phyloP scores from a whole-genome alignment of 1,140 invertebrate species.

The Belonocnema kinseyi region DNA sequence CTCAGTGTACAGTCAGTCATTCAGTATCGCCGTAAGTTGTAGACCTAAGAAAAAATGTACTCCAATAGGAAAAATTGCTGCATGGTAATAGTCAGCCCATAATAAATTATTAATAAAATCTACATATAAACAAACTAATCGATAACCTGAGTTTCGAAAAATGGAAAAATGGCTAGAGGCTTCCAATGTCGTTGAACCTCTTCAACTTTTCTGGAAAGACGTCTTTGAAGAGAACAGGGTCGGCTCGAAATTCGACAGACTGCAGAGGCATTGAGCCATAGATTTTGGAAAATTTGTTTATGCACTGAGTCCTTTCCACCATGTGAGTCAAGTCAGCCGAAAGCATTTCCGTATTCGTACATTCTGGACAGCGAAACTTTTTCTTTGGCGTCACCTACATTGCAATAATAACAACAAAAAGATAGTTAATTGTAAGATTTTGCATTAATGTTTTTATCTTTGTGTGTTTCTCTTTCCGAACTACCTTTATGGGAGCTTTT shows the following conservation, averaged over 20 bases:
- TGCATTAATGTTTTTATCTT: not conserved
- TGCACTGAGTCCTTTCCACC: conserved; percentile 94
- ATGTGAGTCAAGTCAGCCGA: conserved; percentile 95
- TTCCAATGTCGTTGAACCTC: conserved; percentile 93
- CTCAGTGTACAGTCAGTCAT: no score
- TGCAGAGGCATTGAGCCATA: conserved; percentile 93
- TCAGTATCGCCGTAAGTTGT: no score
- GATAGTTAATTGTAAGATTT: conserved; percentile 17
- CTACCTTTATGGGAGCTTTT: conserved; percentile 96
- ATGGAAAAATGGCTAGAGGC: conserved; percentile 78
- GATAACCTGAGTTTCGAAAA: no score
- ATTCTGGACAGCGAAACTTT: conserved; percentile 98
- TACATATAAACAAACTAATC: not conserved
- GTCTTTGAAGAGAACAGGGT: conserved; percentile 95
- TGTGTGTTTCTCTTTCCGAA: conserved; percentile 35
- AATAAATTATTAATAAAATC: conserved; percentile 4
- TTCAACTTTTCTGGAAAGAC: conserved; percentile 91
- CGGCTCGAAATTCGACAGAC: conserved; percentile 94
- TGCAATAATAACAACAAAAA: not conserved
- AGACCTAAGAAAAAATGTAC: no score
- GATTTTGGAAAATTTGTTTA: conserved; percentile 88
- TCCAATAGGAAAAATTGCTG: no score
- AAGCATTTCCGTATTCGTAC: conserved; percentile 94
- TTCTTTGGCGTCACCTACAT: conserved; percentile 94
- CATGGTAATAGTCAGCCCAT: no score